These are phyloP conservation scores for Rhyacichthys aspro DNA, from an alignment of 2,797 vertebrate species.

Conservation along the genomic window DNA sequence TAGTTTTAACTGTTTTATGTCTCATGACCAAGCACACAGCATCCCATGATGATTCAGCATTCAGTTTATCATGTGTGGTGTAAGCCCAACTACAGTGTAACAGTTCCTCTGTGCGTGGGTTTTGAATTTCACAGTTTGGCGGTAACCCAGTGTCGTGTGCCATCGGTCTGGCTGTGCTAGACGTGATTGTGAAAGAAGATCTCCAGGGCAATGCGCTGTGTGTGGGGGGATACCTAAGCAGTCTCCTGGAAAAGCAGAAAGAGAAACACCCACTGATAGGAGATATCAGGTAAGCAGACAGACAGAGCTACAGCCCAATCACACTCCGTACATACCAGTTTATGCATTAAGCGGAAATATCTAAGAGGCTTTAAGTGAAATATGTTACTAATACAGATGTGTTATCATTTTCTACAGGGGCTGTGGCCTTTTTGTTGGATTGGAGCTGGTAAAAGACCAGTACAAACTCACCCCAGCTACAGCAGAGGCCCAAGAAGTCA, in stretches of 20 bases:
- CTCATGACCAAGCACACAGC: too few relatives aligned
- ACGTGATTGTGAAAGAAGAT: constrained; percentile 91
- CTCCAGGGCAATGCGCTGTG: constrained; percentile 88
- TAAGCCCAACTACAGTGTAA: constrained; percentile 3
- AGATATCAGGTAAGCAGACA: constrained; percentile 85
- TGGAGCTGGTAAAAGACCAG: constrained; percentile 91
- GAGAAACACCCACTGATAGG: constrained; percentile 90
- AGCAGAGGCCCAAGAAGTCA: constrained; percentile 92
- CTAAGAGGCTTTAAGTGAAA: neutral
- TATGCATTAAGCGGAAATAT: neutral
- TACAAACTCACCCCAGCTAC: constrained; percentile 88
- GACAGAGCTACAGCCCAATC: neutral
- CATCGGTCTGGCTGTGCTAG: constrained; percentile 91
- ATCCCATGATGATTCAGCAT: neutral
- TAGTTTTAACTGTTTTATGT: neutral
- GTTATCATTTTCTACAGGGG: constrained; percentile 81
- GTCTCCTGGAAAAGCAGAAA: constrained; percentile 85
- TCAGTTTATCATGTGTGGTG: neutral
- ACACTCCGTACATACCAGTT: neutral
- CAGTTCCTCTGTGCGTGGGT: constrained; percentile 29
- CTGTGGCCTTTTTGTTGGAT: constrained; percentile 90
- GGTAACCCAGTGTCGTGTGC: constrained; percentile 98
- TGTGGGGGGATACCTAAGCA: constrained; percentile 88
- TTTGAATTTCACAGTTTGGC: constrained; percentile 85
- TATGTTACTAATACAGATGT: neutral